These are phyloP conservation scores for Caenorhabditis tropicalis DNA, from an alignment of 1,140 invertebrate species.

Conservation along the genomic window DNA sequence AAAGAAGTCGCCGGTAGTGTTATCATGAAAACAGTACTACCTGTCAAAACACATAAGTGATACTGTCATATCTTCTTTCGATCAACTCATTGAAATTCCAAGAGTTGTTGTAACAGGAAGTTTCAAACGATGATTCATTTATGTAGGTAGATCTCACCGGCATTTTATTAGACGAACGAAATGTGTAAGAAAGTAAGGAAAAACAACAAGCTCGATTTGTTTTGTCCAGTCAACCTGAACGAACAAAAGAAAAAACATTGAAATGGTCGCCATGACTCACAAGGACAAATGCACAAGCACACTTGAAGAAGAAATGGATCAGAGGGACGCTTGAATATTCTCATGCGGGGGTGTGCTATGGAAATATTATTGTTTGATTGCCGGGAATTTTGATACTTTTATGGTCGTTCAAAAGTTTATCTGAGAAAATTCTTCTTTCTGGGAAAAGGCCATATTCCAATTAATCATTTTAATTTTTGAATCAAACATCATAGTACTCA, in stretches of 20 bases:
- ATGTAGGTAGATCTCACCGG: neutral
- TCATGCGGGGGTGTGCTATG: constrained; percentile 17
- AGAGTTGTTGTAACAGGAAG: no score
- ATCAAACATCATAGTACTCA: no score
- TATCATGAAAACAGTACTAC: no score
- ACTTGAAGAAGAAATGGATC: neutral
- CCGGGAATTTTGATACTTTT: neutral
- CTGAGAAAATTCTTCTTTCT: neutral
- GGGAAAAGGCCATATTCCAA: no score
- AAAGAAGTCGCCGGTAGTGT: neutral
- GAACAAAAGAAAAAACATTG: neutral
- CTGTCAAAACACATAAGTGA: no score
- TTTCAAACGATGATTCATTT: no score
- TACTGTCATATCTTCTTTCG: no score
- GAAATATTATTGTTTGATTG: neutral
- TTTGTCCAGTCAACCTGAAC: constrained; percentile 17
- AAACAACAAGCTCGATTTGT: constrained; percentile 21
- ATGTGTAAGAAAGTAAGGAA: neutral
- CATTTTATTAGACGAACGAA: neutral
- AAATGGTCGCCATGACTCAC: constrained; percentile 25
- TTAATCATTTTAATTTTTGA: no score
- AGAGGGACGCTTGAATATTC: constrained; percentile 8
- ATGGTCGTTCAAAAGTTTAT: neutral
- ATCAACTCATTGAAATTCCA: no score
- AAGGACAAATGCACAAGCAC: constrained; percentile 3